A percentile compares a stretch with the other conserved stretches of the same genome.
Evolutionary conservation across 2,113 vertebrate genomes (phyloP).

Genomic region (Petrocephalus zakoni): DNA sequence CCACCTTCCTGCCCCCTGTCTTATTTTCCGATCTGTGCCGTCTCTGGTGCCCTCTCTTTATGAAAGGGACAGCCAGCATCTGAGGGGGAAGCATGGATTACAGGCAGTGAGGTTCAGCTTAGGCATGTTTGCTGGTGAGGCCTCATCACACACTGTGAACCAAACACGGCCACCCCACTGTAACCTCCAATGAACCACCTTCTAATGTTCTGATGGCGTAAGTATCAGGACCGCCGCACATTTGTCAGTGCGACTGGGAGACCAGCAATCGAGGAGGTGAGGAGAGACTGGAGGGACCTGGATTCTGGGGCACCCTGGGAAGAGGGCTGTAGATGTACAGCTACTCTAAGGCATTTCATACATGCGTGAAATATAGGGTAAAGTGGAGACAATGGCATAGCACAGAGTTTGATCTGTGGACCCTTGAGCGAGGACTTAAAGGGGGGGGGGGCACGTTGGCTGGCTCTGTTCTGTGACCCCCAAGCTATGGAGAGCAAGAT

Average conservation of each 20-base stretch:
- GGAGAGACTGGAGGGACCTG: not conserved
- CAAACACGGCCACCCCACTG: not conserved
- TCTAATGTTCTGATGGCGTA: not conserved
- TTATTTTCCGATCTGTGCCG: not conserved
- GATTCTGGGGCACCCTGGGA: no score
- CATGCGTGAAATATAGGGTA: not conserved
- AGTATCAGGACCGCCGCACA: not conserved
- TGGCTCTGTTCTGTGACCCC: no score
- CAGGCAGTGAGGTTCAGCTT: not conserved
- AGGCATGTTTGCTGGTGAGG: not conserved
- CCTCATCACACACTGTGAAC: not conserved
- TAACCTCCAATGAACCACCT: not conserved
- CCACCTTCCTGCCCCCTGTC: not conserved
- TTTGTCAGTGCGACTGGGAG: not conserved
- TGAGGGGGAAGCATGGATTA: not conserved
- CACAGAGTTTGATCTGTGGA: not conserved
- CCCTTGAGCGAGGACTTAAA: not conserved
- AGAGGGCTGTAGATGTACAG: not conserved
- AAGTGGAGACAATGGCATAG: not conserved
- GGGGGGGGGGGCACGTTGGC: no score
- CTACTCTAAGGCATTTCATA: not conserved
- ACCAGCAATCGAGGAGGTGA: not conserved
- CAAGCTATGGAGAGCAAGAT: no score
- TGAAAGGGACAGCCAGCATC: not conserved
- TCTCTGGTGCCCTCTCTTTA: no score